A percentile compares a stretch with the other conserved stretches of the same genome.
Evolutionary conservation across 2,797 vertebrate genomes (phyloP).

Genomic region (Gastrophryne carolinensis): DNA sequence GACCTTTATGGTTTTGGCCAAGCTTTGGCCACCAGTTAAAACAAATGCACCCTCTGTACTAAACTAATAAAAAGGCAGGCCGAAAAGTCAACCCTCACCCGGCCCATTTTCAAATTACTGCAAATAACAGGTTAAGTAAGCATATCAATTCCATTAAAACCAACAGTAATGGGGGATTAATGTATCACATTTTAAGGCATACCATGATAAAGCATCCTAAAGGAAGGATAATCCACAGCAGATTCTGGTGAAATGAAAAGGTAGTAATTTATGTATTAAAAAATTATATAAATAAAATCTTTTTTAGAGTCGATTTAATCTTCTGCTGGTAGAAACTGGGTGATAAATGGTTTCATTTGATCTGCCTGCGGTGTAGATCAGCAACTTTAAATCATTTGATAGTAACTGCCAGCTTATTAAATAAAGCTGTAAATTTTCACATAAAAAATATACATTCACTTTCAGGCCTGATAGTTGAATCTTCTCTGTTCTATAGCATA

Average conservation of each 20-base stretch:
- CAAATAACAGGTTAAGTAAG: too few species aligned
- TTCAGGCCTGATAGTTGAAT: too few species aligned
- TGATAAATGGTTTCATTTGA: constrained; percentile 37
- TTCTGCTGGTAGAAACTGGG: constrained; percentile 1
- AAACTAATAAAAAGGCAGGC: too few species aligned
- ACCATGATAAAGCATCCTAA: neutral
- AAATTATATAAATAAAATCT: constrained; percentile 14
- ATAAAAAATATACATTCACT: neutral
- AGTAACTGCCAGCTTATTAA: constrained; percentile 17
- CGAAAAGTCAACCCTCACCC: too few species aligned
- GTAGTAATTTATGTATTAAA: constrained; percentile 29
- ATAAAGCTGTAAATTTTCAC: constrained; percentile 23
- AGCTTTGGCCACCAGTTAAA: too few species aligned
- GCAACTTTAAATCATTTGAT: constrained; percentile 34
- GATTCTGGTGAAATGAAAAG: neutral
- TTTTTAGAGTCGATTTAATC: constrained; percentile 22
- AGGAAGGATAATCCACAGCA: neutral
- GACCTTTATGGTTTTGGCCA: too few species aligned
- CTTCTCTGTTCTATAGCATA: too few species aligned
- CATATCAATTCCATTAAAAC: too few species aligned
- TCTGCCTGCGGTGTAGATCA: constrained; percentile 10
- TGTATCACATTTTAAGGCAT: too few species aligned
- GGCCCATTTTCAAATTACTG: too few species aligned
- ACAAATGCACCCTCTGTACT: too few species aligned
- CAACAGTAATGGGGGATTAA: too few species aligned